Conservation (phyloP, 2,797 vertebrate species). For the Poeciliopsis infans region DNA sequence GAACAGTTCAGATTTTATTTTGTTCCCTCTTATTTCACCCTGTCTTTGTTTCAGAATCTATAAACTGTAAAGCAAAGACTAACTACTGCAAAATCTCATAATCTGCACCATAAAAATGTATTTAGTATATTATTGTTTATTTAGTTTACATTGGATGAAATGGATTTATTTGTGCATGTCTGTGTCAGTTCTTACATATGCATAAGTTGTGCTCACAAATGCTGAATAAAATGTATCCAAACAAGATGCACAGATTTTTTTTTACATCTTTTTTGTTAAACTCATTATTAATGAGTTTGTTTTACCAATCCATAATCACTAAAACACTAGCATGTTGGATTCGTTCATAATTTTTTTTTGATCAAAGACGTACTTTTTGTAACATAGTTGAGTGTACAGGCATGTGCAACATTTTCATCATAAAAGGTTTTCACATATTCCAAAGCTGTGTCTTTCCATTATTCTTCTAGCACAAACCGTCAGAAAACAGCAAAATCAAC, state of each 20-base stretch:
- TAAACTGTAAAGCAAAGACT: conserved; percentile 3
- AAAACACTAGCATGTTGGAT: neutral
- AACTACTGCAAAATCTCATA: neutral
- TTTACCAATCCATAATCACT: neutral
- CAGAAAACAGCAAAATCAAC: conserved; percentile 38
- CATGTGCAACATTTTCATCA: conserved; percentile 6
- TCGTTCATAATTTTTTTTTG: neutral
- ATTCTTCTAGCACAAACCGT: conserved; percentile 14
- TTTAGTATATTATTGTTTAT: neutral
- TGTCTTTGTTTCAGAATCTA: conserved; percentile 30
- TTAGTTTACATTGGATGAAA: neutral
- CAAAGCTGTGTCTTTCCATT: conserved; percentile 15
- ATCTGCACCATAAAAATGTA: neutral
- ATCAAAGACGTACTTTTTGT: neutral
- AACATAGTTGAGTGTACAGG: neutral
- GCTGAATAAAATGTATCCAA: neutral
- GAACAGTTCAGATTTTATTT: conserved; percentile 25
- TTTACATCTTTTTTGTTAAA: neutral
- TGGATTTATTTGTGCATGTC: neutral
- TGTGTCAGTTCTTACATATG: neutral
- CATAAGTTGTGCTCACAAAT: neutral
- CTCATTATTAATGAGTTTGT: neutral
- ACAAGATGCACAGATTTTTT: neutral
- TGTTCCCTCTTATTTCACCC: conserved; percentile 20
- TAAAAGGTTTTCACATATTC: neutral